Conservation (phyloP, 2,888 invertebrate genomes). For the Lacanobia wlatinum region DNA sequence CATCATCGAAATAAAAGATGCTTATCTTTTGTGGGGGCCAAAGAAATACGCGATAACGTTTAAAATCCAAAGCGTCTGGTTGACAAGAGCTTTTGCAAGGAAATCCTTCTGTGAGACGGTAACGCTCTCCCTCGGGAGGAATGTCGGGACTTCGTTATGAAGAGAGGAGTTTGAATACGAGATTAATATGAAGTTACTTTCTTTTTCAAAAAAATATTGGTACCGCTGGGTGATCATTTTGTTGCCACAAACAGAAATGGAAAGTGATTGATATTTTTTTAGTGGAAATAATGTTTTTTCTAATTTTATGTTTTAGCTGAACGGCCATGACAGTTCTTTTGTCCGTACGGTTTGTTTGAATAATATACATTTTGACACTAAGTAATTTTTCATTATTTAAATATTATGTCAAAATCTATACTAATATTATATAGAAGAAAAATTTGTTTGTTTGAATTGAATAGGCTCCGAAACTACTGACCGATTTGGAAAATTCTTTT, state of each 20-base stretch:
- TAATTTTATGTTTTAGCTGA: not conserved
- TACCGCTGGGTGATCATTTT: slow-evolving; percentile 34
- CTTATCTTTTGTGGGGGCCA: slow-evolving; percentile 29
- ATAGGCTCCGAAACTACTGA: too few species aligned
- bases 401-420: too few species aligned
- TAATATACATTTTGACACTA: too few species aligned
- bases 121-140: slow-evolving; percentile 52
- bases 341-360: too few species aligned
- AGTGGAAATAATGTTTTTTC: not conserved
- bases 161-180: slow-evolving; percentile 41
- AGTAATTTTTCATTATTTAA: too few species aligned
- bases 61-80: slow-evolving; percentile 59
- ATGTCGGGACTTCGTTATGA: slow-evolving; percentile 58
- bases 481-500: too few species aligned
- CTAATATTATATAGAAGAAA: too few species aligned
- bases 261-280: slow-evolving; percentile 11
- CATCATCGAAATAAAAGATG: slow-evolving; percentile 43
- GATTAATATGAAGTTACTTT: slow-evolving; percentile 46
- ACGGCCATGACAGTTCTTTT: too few species aligned
- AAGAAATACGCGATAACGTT: slow-evolving; percentile 54
- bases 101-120: slow-evolving; percentile 45
- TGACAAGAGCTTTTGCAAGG: slow-evolving; percentile 52
- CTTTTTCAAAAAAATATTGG: not conserved
- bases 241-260: slow-evolving; percentile 11
- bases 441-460: too few species aligned